Evolutionary conservation across 2,888 invertebrate genomes (phyloP), one percentile per base, ranked within the genome.

Genomic region (Watsonalla cultraria): DNA sequence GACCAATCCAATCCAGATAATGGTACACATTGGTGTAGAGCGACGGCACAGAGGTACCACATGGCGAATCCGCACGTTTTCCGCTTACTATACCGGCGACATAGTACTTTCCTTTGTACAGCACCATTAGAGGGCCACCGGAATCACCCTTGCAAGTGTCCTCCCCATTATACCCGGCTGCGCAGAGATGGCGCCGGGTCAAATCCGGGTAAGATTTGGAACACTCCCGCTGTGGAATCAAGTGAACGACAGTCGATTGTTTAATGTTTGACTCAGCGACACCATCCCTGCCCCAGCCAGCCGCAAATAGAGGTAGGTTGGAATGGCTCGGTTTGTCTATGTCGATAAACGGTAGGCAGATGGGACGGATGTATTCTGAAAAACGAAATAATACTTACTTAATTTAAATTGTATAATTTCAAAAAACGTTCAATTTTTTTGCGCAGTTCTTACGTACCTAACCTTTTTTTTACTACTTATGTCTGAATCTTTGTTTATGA

Each of bases 131-230:
- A 1, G 90, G 90, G 6, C 89, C 89, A 15, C 90, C 90, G 2
- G 90, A 90, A 62, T 90, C 90, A 2, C 90, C 90, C 68, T 86
- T 87, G 60, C 90, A 90, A 6, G 90, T 86, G 55, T 90, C 90
- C 59, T 88, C 78, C 0, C 89, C 88, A 0, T 72, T 80, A 39
- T 81, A 77, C 0, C 87, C 89, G 7, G 81, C 84, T 5, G 90
- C 90, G 63, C 89, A 90, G n/a, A 90, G 56, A 60, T 88, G 88
- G 2, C 75, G 61, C 0, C 68, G 70, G 2, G 81, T 76, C 42
- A 90, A 65, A 39, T 65, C 64, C 0, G 84, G 76, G 53, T 90
- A 90, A 53, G 68, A 78, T 42, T 64, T 65, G 50, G 53, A 67
- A 59, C 90, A 90, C 55, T 80, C 68, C 2, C 70, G 70, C 52